Base-by-base conservation (phyloP, 1,140 invertebrate genomes). In the Nebria ingens region DNA sequence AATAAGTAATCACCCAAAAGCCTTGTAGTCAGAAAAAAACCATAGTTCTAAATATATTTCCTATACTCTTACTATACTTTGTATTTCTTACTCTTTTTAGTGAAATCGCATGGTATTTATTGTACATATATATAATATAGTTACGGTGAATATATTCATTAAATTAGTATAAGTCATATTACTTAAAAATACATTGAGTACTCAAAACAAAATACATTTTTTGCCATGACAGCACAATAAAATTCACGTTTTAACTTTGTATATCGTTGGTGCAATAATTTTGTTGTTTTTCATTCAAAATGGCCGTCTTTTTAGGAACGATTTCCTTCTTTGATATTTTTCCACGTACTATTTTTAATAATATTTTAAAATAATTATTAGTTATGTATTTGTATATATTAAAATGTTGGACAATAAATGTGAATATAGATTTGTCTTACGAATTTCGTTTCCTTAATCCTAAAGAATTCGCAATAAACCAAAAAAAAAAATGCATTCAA, bases 341-440 rank as follows among this genome's bases (percentile, higher is more conserved):
- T 45, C 15, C 40, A 45, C 40, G 40, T 45, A 45, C 40, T 45
- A 45, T 12, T 9, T 11, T 45, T 45, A 11, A 34, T 34, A 9
- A 34, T 34, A 34, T 34, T 34, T 9, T 34, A 34, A 34, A 9
- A n/a, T 9, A 34, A 9, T 34, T 9, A 45, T 11, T 45, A 45
- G 15, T 45, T 45, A 45, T 45, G 40, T 45, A 45, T 45, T 45
- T 45, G 40, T 45, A 45, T 45, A 45, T 45, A 45, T 45, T 45
- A 17, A 9, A 17, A 45, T 45, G 40, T 45, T 45, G 40, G 40
- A 45, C 40, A 45, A 45, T 45, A 45, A 45, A 45, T 45, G 40
- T 45, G 40, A 45, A 45, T 45, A 11, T 45, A 45, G 25, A 34
- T 34, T 34, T 34, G 25, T n/a, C 25, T 34, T 9, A 34, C 6